Evolutionary conservation across 2,113 vertebrate species (phyloP).

Genomic region (Actenoides hombroni): DNA sequence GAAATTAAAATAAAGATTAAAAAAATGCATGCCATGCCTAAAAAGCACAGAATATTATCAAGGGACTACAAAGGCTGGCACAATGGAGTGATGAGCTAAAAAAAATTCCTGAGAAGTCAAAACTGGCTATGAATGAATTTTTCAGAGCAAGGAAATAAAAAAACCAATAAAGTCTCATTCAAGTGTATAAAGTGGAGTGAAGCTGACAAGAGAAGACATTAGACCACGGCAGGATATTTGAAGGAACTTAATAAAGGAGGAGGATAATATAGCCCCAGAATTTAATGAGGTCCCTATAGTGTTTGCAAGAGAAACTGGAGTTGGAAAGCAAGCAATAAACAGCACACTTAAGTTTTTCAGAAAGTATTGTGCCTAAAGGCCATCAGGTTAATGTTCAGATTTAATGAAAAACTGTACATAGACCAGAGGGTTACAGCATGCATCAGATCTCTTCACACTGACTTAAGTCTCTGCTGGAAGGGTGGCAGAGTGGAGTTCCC

Average conservation of each 20-base stretch:
- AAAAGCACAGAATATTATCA: not conserved
- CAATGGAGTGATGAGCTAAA: not conserved
- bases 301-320: constrained; percentile 11
- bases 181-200: constrained; percentile 11
- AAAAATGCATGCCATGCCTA: not conserved
- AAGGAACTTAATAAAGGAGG: constrained; percentile 49
- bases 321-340: constrained; percentile 26
- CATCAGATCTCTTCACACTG: not conserved
- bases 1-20: constrained; percentile 14
- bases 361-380: constrained; percentile 31
- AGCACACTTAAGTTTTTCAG: not conserved
- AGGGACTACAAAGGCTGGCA: not conserved
- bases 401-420: constrained; percentile 31
- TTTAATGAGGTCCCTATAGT: constrained; percentile 51
- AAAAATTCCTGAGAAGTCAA: not conserved
- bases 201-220: constrained; percentile 39
- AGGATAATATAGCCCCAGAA: constrained; percentile 11
- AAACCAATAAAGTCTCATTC: constrained; percentile 9
- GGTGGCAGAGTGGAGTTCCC: not conserved
- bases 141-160: constrained; percentile 22
- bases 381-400: constrained; percentile 21
- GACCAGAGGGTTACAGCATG: constrained; percentile 1
- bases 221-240: not conserved
- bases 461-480: not conserved
- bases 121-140: constrained; percentile 28